Evolutionary conservation across 2,888 invertebrate species (phyloP), one percentile per base, ranked within the genome.

Genomic region (Drosophila peninsularis): DNA sequence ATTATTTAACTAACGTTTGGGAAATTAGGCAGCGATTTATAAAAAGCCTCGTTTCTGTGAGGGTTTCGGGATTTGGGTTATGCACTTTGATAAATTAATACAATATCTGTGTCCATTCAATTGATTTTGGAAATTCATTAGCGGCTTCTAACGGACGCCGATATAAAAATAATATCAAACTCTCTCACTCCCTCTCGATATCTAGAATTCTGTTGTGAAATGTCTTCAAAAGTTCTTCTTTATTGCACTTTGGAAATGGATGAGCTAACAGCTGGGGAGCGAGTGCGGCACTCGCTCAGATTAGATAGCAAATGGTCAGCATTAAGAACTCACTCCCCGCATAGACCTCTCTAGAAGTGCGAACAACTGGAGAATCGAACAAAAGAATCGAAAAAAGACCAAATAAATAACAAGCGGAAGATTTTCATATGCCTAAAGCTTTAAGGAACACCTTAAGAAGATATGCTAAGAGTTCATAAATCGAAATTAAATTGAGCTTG

Each of bases 1-100:
- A 88, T 88, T 85, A 83, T 88, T 83, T 78, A 72, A 76, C 64
- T 71, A 83, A 81, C 65, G 79, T 71, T 47, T 85, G 68, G 82
- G 89, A 87, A 85, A 85, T 89, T 89, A 85, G 85, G 88, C 89
- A 84, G 77, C 89, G 84, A 88, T 85, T 85, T 89, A 89, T 89
- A 78, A 58, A 71, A 71, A 67, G 69, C 65, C 71, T 69, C 57
- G 42, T 63, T 81, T 62, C 52, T 53, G 27, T 6, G 0, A 5
- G 14, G 32, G 21, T 13, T 30, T 45, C 4, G 45, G 27, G 27
- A n/a, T 30, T 30, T n/a, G 27, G 62, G 45, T 36, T 67, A 71
- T 76, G 76, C 80, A 75, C 82, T 89, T 85, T 85, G 85, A 85
- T 85, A 85, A 85, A 85, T 87, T 89, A 85, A 85, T 87, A 79